These are phyloP conservation scores for Pithys albifrons DNA, from an alignment of 2,113 vertebrate genomes.

Conservation along the genomic window DNA sequence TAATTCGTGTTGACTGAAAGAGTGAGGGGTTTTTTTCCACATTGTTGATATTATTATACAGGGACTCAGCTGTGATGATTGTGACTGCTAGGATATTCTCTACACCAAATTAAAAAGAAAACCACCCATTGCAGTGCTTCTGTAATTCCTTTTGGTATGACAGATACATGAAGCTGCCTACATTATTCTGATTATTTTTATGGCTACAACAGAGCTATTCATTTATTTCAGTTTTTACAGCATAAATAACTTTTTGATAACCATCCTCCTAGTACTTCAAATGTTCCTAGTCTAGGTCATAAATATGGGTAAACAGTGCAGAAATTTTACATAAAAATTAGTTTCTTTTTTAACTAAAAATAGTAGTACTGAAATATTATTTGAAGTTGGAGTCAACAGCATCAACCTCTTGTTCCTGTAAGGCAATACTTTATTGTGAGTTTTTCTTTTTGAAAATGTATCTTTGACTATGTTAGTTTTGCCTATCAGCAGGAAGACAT, in stretches of 20 bases:
- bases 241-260: neutral
- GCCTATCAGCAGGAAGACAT: neutral
- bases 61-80: neutral
- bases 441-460: neutral
- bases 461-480: neutral
- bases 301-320: neutral
- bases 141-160: neutral
- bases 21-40: neutral
- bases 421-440: neutral
- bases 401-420: neutral
- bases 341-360: neutral
- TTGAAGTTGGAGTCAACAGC: neutral
- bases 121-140: neutral
- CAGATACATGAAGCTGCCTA: neutral
- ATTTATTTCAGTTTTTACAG: neutral
- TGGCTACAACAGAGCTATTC: neutral
- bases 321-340: neutral
- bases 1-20: neutral
- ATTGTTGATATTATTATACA: neutral
- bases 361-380: neutral
- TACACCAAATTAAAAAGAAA: neutral
- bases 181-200: neutral
- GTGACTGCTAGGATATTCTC: neutral
- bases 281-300: neutral
- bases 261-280: neutral